Conservation (phyloP, 2,797 vertebrate species). For the Poecile montanus region DNA sequence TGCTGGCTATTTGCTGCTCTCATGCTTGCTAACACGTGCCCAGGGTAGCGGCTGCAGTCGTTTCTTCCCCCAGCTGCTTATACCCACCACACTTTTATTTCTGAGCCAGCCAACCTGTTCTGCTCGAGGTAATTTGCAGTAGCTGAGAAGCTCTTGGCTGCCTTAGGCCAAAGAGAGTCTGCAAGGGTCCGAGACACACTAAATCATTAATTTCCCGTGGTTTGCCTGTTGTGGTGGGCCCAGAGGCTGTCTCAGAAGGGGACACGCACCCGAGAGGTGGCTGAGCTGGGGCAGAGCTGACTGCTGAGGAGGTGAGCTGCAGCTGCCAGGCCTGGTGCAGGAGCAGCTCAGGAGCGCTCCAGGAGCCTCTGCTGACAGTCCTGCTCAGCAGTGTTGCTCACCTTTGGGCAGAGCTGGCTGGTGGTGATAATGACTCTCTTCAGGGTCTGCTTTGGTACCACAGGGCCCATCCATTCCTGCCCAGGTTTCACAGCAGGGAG, state of each 20-base stretch:
- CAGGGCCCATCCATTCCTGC: accelerated
- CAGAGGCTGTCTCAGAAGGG: background rate
- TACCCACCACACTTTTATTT: background rate
- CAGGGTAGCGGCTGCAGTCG: background rate
- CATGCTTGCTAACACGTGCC: background rate
- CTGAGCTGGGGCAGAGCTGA: background rate
- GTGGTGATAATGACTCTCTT: background rate
- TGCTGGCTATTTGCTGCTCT: background rate
- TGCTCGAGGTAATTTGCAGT: background rate
- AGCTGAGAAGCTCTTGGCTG: background rate
- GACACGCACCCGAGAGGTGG: accelerated
- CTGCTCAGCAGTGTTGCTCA: background rate
- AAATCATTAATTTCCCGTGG: background rate
- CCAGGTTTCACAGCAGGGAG: accelerated
- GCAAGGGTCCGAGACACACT: background rate
- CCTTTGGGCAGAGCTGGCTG: background rate
- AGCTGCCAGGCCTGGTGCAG: background rate
- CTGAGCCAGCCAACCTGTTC: background rate
- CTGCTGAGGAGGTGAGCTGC: background rate
- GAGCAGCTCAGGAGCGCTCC: background rate
- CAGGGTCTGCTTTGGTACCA: background rate
- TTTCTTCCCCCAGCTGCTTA: background rate
- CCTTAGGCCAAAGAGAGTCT: background rate
- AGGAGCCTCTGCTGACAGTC: background rate
- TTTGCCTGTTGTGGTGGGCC: background rate